phyloP scores from a whole-genome alignment of 2,888 invertebrate genomes.

The Metalampra italica region DNA sequence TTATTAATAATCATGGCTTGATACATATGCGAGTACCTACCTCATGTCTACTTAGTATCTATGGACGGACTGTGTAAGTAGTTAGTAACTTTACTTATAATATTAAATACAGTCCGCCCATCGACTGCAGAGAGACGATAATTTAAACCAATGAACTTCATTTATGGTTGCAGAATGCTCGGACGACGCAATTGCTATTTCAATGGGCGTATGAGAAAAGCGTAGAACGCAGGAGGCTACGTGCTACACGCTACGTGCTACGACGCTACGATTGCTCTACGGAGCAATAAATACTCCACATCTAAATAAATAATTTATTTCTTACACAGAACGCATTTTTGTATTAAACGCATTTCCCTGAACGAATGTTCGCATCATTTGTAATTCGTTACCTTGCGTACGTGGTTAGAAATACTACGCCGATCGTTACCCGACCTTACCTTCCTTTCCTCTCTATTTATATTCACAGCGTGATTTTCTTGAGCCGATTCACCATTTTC shows the following conservation, averaged over 20 bases:
- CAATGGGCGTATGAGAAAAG: constrained; percentile 14
- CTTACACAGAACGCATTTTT: neutral
- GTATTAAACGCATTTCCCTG: neutral
- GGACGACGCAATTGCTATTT: constrained; percentile 16
- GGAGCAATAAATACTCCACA: neutral
- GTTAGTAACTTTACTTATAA: no score
- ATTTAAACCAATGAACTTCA: no score
- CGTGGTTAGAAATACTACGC: neutral
- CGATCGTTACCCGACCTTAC: constrained; percentile 2
- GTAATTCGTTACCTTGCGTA: neutral
- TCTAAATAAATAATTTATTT: neutral
- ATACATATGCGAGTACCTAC: no score
- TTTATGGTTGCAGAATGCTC: neutral
- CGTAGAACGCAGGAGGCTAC: constrained; percentile 13
- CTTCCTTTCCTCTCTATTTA: constrained; percentile 9
- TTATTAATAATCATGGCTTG: no score
- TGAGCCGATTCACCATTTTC: neutral
- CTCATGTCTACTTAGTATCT: no score
- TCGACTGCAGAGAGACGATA: no score
- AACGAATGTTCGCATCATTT: constrained; percentile 5
- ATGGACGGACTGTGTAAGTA: no score
- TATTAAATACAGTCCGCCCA: no score
- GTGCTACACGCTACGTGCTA: constrained; percentile 4
- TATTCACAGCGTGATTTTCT: neutral
- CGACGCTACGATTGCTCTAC: constrained; percentile 9